Evolutionary conservation across 2,888 invertebrate species (phyloP).

Genomic region (Drosophila rubida): DNA sequence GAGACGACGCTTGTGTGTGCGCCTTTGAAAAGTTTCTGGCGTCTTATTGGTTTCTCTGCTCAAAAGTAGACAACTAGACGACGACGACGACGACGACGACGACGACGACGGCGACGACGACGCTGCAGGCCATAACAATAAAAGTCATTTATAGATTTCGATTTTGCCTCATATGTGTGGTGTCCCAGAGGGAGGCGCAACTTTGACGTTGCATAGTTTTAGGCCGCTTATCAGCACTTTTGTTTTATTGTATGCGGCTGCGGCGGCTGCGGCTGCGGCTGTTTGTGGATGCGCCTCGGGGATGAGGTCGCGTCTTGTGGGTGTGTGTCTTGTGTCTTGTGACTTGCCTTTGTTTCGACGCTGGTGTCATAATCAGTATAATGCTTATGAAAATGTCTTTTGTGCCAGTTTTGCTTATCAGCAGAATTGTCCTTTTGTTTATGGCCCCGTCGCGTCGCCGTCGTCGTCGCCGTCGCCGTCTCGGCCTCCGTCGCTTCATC

Average conservation of each 20-base stretch:
- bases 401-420: constrained; percentile 60
- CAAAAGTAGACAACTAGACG: constrained; percentile 15
- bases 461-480: constrained; percentile 19
- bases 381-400: constrained; percentile 82
- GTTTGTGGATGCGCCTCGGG: constrained; percentile 1
- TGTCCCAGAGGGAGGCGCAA: constrained; percentile 22
- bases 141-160: constrained; percentile 81
- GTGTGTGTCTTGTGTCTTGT: background rate
- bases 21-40: constrained; percentile 64
- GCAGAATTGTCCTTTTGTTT: constrained; percentile 44
- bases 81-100: constrained; percentile 35
- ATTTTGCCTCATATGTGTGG: constrained; percentile 54
- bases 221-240: constrained; percentile 75
- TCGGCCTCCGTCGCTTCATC: constrained; percentile 29
- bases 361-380: constrained; percentile 82
- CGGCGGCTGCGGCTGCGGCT: constrained; percentile 11
- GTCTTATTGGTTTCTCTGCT: constrained; percentile 57
- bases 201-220: constrained; percentile 71
- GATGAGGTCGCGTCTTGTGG: background rate
- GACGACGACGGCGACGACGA: constrained; percentile 26
- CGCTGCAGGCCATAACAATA: constrained; percentile 77
- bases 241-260: constrained; percentile 52
- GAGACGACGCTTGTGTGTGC: constrained; percentile 5
- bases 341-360: constrained; percentile 48
- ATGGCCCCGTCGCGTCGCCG: constrained; percentile 30